Conservation (phyloP, 2,888 invertebrate species). For the Scaptomyza tumidula region DNA sequence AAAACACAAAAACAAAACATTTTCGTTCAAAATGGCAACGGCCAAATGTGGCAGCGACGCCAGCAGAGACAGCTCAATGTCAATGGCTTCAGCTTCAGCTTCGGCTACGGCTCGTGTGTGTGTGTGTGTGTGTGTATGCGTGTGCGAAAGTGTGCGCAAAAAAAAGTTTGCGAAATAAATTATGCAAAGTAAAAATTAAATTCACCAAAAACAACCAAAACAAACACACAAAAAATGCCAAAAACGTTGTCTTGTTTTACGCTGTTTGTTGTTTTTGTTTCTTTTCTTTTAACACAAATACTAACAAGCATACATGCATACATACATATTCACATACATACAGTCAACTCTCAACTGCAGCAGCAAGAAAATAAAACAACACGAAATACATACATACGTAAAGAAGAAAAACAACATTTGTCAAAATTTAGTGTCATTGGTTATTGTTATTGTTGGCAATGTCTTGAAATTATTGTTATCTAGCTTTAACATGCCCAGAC, state of each 20-base stretch:
- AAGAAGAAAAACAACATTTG: not conserved
- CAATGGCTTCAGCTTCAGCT: slow-evolving; percentile 67
- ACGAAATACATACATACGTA: not conserved
- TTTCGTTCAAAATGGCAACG: slow-evolving; percentile 65
- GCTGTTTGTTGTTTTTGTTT: slow-evolving; percentile 9
- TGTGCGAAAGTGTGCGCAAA: slow-evolving; percentile 34
- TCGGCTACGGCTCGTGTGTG: slow-evolving; percentile 16
- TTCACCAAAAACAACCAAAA: slow-evolving; percentile 16
- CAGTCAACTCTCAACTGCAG: no score
- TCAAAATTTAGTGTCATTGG: slow-evolving; percentile 28
- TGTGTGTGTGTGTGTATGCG: slow-evolving; percentile 18
- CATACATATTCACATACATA: no score
- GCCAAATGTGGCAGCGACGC: slow-evolving; percentile 65
- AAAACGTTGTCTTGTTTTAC: slow-evolving; percentile 54
- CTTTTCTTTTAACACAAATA: no score
- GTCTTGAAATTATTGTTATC: slow-evolving; percentile 2
- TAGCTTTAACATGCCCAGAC: slow-evolving; percentile 8
- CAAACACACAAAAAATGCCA: slow-evolving; percentile 33
- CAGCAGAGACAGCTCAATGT: slow-evolving; percentile 70
- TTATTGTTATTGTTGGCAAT: slow-evolving; percentile 13
- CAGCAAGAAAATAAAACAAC: no score
- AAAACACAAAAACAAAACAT: slow-evolving; percentile 33
- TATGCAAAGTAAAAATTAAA: slow-evolving; percentile 61
- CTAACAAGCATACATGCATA: no score
- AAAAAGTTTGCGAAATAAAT: slow-evolving; percentile 58